Evolutionary conservation across 2,797 vertebrate genomes (phyloP).

Genomic region (Melanotaenia trifasciata): DNA sequence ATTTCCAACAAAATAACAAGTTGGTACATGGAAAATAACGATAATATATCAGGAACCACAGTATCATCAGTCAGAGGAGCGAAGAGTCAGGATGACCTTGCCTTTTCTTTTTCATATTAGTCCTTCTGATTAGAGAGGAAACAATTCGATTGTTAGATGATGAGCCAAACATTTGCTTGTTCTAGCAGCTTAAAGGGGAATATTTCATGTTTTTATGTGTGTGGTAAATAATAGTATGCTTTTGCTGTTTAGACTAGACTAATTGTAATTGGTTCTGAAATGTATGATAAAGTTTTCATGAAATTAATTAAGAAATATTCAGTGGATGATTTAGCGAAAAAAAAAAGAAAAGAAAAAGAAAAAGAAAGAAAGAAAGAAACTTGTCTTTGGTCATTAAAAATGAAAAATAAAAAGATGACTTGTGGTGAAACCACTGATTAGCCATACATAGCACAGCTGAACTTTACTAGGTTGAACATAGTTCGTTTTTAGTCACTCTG

Average conservation of each 20-base stretch:
- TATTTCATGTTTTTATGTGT: background rate
- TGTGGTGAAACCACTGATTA: too few species aligned
- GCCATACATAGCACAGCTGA: too few species aligned
- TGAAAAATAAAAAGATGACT: background rate
- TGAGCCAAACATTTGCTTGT: background rate
- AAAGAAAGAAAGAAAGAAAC: too few species aligned
- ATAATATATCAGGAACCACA: conserved; percentile 2
- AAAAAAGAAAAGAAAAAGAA: too few species aligned
- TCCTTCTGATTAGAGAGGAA: background rate
- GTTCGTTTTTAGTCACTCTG: too few species aligned
- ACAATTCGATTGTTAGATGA: background rate
- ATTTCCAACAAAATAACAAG: conserved; percentile 9
- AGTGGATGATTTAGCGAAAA: background rate
- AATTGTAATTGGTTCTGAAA: background rate
- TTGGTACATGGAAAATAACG: background rate
- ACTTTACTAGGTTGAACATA: too few species aligned
- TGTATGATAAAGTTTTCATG: background rate
- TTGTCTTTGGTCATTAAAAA: too few species aligned
- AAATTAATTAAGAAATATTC: background rate
- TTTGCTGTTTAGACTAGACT: background rate
- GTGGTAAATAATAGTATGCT: background rate
- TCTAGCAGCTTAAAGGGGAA: background rate
- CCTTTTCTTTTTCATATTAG: background rate
- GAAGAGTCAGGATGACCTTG: background rate
- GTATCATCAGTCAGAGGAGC: background rate